Conservation (phyloP, 2,888 invertebrate genomes). For the Dorcus hopei region DNA sequence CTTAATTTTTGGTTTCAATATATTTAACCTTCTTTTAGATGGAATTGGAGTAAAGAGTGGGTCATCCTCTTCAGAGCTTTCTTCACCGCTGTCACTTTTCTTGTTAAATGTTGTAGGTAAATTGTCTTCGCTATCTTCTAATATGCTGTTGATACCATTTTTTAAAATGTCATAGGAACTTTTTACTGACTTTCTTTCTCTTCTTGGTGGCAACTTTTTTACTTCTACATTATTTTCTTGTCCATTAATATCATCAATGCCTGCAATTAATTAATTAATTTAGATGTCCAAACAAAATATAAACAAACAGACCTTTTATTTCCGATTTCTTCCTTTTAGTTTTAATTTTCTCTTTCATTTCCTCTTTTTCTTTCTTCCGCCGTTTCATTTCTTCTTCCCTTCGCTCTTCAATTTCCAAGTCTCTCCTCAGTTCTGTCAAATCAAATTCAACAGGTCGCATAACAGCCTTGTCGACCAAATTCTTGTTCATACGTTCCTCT, state of each 20-base stretch:
- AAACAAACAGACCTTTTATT: slow-evolving; percentile 2
- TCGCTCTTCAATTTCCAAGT: slow-evolving; percentile 51
- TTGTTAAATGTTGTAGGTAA: background rate
- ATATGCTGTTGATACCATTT: slow-evolving; percentile 20
- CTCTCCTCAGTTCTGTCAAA: slow-evolving; percentile 58
- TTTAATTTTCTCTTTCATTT: slow-evolving; percentile 21
- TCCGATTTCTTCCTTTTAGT: slow-evolving; percentile 10
- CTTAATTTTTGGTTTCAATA: background rate
- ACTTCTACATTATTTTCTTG: slow-evolving; percentile 10
- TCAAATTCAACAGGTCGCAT: slow-evolving; percentile 68
- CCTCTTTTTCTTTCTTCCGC: slow-evolving; percentile 24
- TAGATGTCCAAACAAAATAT: background rate
- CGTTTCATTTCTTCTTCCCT: slow-evolving; percentile 33
- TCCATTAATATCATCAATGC: slow-evolving; percentile 8
- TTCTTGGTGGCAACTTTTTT: slow-evolving; percentile 1
- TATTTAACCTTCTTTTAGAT: background rate
- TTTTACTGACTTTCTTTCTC: slow-evolving; percentile 10
- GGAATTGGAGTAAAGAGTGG: too few species aligned
- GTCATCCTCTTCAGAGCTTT: background rate
- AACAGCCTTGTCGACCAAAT: slow-evolving; percentile 72
- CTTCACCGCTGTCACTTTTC: background rate
- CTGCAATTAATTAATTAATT: background rate
- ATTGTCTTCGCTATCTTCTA: slow-evolving; percentile 19
- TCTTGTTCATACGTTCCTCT: slow-evolving; percentile 77
- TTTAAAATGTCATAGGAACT: slow-evolving; percentile 13